Conservation (phyloP, 2,888 invertebrate genomes). For the Kryphioiulus occultus region DNA sequence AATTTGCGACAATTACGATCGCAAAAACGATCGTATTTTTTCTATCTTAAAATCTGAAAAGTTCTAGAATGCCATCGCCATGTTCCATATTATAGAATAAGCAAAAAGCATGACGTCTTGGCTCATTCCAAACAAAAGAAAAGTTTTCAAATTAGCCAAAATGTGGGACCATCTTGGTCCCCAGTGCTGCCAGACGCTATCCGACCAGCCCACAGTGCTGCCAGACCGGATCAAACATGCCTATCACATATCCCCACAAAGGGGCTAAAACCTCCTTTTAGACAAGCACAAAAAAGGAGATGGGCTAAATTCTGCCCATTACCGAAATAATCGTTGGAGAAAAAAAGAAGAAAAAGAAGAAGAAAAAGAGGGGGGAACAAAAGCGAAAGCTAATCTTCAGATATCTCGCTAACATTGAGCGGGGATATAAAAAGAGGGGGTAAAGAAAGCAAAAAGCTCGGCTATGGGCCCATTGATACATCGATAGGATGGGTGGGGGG, state of each 20-base stretch:
- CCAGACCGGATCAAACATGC: not conserved
- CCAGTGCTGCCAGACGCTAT: not conserved
- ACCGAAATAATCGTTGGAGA: slow-evolving; percentile 10
- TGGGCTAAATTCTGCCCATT: not conserved
- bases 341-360: not conserved
- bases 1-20: no score
- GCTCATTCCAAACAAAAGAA: no score
- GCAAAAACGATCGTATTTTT: no score
- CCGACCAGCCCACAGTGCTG: not conserved
- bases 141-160: no score
- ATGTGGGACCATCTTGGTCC: no score
- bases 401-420: slow-evolving; percentile 41
- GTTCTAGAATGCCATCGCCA: no score
- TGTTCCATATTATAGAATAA: no score
- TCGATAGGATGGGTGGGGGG: not conserved
- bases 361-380: slow-evolving; percentile 27
- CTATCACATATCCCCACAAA: not conserved
- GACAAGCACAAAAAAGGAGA: not conserved
- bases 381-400: slow-evolving; percentile 42
- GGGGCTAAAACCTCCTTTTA: not conserved
- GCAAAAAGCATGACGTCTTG: no score
- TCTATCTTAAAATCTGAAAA: no score
- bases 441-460: not conserved
- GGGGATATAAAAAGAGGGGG: not conserved
- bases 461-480: not conserved